A percentile compares a stretch with the other conserved stretches of the same genome.
These are phyloP conservation scores for Loxodonta africana DNA, from an alignment of 2,113 vertebrate genomes.

Conservation along the genomic window DNA sequence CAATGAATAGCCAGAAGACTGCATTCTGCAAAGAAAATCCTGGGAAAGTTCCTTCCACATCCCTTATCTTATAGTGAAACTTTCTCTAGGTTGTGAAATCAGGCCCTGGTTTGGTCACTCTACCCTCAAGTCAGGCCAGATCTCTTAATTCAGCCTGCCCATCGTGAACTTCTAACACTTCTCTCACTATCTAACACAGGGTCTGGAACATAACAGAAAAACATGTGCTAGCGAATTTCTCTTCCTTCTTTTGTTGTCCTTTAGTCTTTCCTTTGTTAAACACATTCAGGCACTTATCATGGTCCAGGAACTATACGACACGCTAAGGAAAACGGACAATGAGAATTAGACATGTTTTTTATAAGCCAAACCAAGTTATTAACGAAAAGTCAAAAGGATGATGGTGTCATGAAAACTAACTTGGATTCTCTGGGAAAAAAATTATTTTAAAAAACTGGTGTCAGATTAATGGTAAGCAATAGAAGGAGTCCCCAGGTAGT, in stretches of 20 bases:
- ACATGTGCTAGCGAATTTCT: background rate
- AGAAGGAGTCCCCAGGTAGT: background rate
- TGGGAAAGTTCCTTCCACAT: conserved; percentile 24
- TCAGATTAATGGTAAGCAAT: background rate
- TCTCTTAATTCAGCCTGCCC: background rate
- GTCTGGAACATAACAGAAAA: background rate
- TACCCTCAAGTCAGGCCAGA: background rate
- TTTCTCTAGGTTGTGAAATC: background rate
- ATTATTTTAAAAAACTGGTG: background rate
- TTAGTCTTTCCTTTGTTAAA: background rate
- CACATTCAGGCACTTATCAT: background rate
- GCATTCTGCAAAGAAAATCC: background rate
- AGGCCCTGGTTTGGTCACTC: background rate
- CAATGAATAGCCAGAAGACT: background rate
- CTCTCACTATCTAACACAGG: background rate
- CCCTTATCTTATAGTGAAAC: background rate
- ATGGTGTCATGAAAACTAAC: background rate
- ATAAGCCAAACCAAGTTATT: background rate
- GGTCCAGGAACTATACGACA: background rate
- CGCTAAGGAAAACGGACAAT: background rate
- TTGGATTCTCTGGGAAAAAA: background rate
- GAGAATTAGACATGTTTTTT: background rate
- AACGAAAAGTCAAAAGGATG: background rate
- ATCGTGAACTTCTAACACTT: background rate
- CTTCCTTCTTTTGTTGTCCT: background rate